These are phyloP conservation scores for Geotrypetes seraphini DNA, from an alignment of 2,797 vertebrate genomes.

Conservation along the genomic window DNA sequence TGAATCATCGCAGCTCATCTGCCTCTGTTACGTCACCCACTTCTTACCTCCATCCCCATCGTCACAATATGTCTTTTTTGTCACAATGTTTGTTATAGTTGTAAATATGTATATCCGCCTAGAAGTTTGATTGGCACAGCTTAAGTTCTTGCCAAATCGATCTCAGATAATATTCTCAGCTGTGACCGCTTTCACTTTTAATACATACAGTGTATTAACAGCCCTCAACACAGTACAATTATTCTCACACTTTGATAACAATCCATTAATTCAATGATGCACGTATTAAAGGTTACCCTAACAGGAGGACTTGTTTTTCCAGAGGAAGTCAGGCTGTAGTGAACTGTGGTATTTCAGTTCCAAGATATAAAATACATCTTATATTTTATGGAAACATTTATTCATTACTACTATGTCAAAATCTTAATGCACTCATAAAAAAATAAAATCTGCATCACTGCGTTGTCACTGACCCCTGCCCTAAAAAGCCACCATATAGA, in stretches of 20 bases:
- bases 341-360: conserved; percentile 46
- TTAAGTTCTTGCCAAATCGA: no score
- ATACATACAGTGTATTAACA: conserved; percentile 13
- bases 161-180: no score
- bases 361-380: conserved; percentile 47
- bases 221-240: conserved; percentile 5
- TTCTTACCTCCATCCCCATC: no score
- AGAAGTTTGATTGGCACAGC: no score
- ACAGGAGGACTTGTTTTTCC: conserved; percentile 19
- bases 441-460: conserved; percentile 85
- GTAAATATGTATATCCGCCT: no score
- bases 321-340: conserved; percentile 14
- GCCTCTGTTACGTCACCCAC: no score
- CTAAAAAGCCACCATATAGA: conserved; percentile 75
- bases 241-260: no score
- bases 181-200: conserved; percentile 17
- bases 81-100: no score
- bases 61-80: no score
- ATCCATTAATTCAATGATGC: conserved; percentile 30
- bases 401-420: conserved; percentile 90
- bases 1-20: no score
- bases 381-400: conserved; percentile 64
- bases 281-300: conserved; percentile 14
- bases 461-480: conserved; percentile 89
- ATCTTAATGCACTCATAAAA: conserved; percentile 92